Evolutionary conservation across 2,113 vertebrate species (phyloP), one percentile per base, ranked within the genome.

Genomic region (Hippopotamus amphibius): DNA sequence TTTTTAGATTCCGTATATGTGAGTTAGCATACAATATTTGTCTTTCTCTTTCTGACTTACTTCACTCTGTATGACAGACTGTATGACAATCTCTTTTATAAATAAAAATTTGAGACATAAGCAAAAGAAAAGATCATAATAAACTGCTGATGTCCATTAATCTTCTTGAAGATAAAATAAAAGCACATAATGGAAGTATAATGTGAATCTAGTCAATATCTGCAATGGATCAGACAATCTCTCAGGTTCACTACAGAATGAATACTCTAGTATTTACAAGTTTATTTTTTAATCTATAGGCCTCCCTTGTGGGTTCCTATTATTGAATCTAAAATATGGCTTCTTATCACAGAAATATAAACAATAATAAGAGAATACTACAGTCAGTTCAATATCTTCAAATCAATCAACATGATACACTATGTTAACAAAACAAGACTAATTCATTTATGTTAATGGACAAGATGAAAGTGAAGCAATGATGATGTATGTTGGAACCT

Each of bases 91-190:
- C 11, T 57, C 19, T n/a, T 61, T 88, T 80, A 63, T n/a, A 88
- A 74, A 85, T 50, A 74, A 93, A 93, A 50, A 11, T 68, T 68
- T 95, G 74, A 81, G 55, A 71, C 4, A 53, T 7, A 93, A 57
- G 43, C 37, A 85, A 80, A 61, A 69, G 21, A 68, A 79, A 63
- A 87, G 46, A 48, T 0, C 30, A 3, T 65, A 65, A 76, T 82
- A 88, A 63, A 28, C 2, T 6, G 21, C 24, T 48, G 5, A 63
- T 81, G 22, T 82, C 33, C 33, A 69, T 37, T 30, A 69, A 53
- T 43, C 22, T 95, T 93, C 8, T 66, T 79, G 22, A 96, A 87
- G 13, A n/a, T 53, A 50, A 88, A 95, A 66, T 59, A 55, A 94
- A 96, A 85, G 16, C 7, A 69, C 1, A 8, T 46, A 77, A 69